phyloP scores from a whole-genome alignment of 2,113 vertebrate genomes.

The Ophiodon elongatus region DNA sequence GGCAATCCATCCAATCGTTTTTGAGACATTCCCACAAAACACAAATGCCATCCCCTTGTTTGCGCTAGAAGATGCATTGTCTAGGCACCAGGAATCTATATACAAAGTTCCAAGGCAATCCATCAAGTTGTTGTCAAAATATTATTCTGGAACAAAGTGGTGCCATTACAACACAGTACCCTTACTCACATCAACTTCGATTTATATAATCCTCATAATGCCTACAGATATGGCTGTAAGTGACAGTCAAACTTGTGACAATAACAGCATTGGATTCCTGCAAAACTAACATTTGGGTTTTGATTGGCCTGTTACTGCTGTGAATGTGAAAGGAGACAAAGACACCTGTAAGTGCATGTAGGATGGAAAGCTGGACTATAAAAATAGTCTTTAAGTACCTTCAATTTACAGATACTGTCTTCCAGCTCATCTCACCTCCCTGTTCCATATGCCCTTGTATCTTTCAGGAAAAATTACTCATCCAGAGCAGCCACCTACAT shows the following conservation, averaged over 20 bases:
- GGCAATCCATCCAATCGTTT: background rate
- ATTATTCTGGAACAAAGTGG: background rate
- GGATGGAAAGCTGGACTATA: background rate
- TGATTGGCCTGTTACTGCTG: constrained; percentile 2
- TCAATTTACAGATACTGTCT: constrained; percentile 3
- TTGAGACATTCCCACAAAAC: background rate
- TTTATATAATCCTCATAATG: background rate
- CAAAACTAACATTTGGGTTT: background rate
- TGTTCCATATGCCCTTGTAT: constrained; percentile 18
- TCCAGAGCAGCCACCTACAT: constrained; percentile 41
- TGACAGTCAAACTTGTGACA: background rate
- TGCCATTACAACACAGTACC: background rate
- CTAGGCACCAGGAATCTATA: background rate
- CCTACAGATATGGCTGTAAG: background rate
- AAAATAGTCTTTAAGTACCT: constrained; percentile 28
- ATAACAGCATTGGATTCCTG: background rate
- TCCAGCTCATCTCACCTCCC: constrained; percentile 48
- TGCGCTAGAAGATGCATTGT: background rate
- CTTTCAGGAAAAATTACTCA: constrained; percentile 54
- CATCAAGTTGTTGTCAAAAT: background rate
- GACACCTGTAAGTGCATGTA: background rate
- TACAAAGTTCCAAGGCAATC: background rate
- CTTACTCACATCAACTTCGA: background rate
- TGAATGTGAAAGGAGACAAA: background rate
- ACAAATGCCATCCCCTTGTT: background rate